Base-by-base conservation (phyloP, 1,140 invertebrate genomes). In the Pteromalus puparum region DNA sequence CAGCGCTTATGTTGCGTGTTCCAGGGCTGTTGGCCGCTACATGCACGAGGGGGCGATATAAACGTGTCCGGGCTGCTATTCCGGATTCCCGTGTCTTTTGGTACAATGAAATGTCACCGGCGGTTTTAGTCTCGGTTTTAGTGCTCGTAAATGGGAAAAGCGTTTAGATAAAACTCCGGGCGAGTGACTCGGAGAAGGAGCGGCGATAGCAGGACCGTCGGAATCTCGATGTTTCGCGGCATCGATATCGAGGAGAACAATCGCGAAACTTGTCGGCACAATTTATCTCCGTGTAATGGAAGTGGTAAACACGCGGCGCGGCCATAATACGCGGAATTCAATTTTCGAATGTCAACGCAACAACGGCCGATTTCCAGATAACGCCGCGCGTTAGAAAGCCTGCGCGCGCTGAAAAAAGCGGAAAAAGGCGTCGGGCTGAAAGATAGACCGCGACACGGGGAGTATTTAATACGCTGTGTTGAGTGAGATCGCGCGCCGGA, bases 51-150 rank as follows among this genome's bases (percentile, higher is more conserved):
- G 9, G 24, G 9, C 83, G 34, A 74, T 74, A 80, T 75, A 84
- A 80, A 75, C 70, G 70, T 80, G 68, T 78, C 82, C 68, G 34
- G 34, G n/a, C 24, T 34, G 53, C 81, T 73, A 84, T 84, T 84
- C 76, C 82, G 82, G 82, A 84, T 84, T 84, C 82, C 13, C 76
- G 74, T 48, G 81, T 77, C 81, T 77, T 83, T 83, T 76, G 28
- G 78, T 65, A 67, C 65, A 70, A 46, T 80, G 78, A 80, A 80
- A 70, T 80, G 78, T 80, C 78, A 65, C 81, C 46, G 18, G 10
- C 42, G 61, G 46, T 77, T 83, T 83, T 78, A 83, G 10, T 7
- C 74, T 74, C 42, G 61, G 46, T 77, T 83, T 83, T 78, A 83
- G 10, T 7, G 82, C 82, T 83, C 61, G 73, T 82, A 82, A 75